These are phyloP conservation scores for Adrianichthys oophorus DNA, from an alignment of 2,797 vertebrate genomes.

Conservation along the genomic window DNA sequence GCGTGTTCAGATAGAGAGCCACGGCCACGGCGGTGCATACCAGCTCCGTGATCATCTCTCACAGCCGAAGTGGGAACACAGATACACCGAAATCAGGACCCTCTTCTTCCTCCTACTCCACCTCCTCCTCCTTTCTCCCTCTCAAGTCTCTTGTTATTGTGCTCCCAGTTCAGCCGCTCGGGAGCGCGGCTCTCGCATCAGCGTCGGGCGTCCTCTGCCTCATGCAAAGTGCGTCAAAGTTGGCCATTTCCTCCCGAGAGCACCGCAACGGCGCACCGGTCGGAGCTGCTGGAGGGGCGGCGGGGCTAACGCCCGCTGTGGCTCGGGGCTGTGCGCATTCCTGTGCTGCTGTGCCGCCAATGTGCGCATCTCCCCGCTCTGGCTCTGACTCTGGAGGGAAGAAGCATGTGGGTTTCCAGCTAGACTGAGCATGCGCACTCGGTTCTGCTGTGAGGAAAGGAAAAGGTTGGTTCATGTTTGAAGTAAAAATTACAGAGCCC, in stretches of 20 bases:
- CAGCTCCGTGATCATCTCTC: constrained; percentile 94
- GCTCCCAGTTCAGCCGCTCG: constrained; percentile 53
- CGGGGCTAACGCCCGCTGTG: constrained; percentile 26
- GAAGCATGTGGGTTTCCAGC: constrained; percentile 60
- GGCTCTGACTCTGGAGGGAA: constrained; percentile 35
- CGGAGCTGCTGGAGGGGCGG: constrained; percentile 1
- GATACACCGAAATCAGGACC: constrained; percentile 39
- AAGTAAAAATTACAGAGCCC: too few relatives aligned
- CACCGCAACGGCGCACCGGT: constrained; percentile 32
- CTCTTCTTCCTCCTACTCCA: background rate
- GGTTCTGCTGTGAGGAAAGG: constrained; percentile 5
- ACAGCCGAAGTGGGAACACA: constrained; percentile 35
- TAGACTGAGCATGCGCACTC: constrained; percentile 62
- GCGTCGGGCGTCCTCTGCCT: constrained; percentile 34
- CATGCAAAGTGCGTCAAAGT: constrained; percentile 61
- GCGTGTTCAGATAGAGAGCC: constrained; percentile 91
- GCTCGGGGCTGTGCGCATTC: constrained; percentile 41
- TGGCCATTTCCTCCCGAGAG: constrained; percentile 56
- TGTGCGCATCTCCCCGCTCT: constrained; percentile 56
- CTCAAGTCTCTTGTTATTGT: constrained; percentile 43
- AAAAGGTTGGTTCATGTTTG: constrained; percentile 1
- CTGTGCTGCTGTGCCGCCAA: constrained; percentile 26
- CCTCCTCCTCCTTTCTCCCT: background rate
- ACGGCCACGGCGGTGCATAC: constrained; percentile 90
- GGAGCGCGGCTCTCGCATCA: constrained; percentile 42